Percentiles rank a stretch among this genome's conserved stretches.
Evolutionary conservation across 2,888 invertebrate genomes (phyloP).

Genomic region (Tachystola acroxantha): DNA sequence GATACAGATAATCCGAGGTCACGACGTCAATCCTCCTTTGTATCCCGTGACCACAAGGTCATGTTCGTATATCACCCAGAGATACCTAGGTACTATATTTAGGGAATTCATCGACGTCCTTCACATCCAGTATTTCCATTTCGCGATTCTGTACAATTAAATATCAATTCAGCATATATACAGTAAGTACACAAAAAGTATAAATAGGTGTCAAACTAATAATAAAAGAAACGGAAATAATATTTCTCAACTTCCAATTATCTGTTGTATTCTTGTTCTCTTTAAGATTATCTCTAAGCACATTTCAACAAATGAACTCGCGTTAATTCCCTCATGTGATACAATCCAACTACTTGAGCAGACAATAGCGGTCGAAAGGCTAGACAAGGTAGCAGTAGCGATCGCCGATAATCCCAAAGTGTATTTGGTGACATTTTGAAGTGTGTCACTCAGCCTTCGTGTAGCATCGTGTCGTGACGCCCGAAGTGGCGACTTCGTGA

Average conservation of each 20-base stretch:
- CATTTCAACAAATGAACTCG: constrained; percentile 30
- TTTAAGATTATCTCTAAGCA: constrained; percentile 11
- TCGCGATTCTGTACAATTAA: no score
- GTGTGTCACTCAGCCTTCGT: constrained; percentile 67
- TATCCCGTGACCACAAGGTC: no score
- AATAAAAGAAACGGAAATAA: no score
- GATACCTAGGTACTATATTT: no score
- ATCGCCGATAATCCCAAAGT: constrained; percentile 55
- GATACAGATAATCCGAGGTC: no score
- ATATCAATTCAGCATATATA: no score
- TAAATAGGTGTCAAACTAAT: no score
- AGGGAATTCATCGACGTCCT: no score
- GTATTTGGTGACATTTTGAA: constrained; percentile 75
- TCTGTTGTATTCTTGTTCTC: not conserved
- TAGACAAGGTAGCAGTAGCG: constrained; percentile 35
- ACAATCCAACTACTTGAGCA: constrained; percentile 21
- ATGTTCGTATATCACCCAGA: no score
- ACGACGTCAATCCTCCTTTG: no score
- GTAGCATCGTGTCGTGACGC: constrained; percentile 67
- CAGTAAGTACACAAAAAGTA: no score
- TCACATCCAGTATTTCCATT: no score
- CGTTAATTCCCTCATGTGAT: constrained; percentile 36
- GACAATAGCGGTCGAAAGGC: constrained; percentile 39
- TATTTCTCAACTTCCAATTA: constrained; percentile 1
- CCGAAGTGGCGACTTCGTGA: constrained; percentile 76